Percentiles rank a stretch among this genome's conserved stretches.
Conservation (phyloP, 2,113 vertebrate genomes). For the Psammodynastes pulverulentus region DNA sequence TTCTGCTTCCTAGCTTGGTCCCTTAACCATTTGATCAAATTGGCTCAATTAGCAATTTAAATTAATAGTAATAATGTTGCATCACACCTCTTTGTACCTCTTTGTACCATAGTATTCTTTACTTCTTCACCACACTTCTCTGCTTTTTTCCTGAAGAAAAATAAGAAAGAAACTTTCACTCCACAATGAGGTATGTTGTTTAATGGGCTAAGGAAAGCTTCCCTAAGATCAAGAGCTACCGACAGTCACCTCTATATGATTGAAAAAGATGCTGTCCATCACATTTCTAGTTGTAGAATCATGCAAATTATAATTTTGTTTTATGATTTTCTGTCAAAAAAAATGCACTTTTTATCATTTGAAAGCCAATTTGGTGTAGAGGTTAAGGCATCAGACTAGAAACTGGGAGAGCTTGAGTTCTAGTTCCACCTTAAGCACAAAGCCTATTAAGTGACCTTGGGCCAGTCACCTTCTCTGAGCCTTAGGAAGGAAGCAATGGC, state of each 20-base stretch:
- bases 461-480: neutral
- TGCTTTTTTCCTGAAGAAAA: neutral
- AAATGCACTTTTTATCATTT: neutral
- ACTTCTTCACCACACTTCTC: neutral
- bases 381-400: neutral
- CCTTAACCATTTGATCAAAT: no score
- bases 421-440: neutral
- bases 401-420: neutral
- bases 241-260: neutral
- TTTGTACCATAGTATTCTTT: neutral
- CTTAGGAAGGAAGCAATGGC: neutral
- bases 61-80: neutral
- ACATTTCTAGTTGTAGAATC: neutral
- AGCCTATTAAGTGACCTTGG: neutral
- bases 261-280: neutral
- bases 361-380: neutral
- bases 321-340: neutral
- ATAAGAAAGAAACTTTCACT: neutral
- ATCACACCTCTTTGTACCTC: neutral
- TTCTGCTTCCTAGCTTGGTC: neutral
- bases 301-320: neutral
- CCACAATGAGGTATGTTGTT: neutral
- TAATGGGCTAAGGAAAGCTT: neutral
- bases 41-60: neutral
- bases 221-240: neutral